Conservation (phyloP, 2,113 vertebrate species). For the Pygoscelis antarcticus region DNA sequence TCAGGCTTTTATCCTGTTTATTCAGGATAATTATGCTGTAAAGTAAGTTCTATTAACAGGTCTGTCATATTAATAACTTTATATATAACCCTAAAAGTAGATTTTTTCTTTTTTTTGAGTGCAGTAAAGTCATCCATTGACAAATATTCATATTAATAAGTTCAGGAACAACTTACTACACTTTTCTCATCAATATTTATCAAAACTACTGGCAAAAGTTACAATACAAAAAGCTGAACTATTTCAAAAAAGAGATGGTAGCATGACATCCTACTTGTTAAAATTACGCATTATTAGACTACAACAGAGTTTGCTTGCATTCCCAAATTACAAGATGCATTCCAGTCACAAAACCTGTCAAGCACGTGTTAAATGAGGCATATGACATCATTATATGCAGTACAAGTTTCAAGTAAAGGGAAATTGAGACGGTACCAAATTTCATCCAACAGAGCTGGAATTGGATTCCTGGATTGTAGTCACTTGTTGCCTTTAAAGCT, state of each 20-base stretch:
- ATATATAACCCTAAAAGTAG: neutral
- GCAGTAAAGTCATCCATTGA: neutral
- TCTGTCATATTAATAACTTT: neutral
- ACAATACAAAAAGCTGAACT: neutral
- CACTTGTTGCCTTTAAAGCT: neutral
- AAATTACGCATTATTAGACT: neutral
- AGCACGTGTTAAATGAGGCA: neutral
- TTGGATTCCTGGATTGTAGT: neutral
- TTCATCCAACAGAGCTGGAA: neutral
- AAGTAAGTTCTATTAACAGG: neutral
- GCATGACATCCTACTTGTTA: neutral
- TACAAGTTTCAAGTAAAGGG: neutral
- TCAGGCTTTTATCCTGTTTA: neutral
- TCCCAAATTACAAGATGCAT: neutral
- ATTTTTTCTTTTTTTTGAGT: too few species aligned
- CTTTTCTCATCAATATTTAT: neutral
- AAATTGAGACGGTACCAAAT: neutral
- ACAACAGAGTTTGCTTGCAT: neutral
- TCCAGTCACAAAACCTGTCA: neutral
- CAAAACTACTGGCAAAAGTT: neutral
- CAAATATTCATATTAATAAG: neutral
- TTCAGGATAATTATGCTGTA: neutral
- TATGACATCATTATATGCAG: neutral
- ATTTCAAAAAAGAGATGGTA: neutral
- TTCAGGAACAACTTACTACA: neutral